Base-by-base conservation (phyloP, 2,888 invertebrate species). In the Tachina lurida region DNA sequence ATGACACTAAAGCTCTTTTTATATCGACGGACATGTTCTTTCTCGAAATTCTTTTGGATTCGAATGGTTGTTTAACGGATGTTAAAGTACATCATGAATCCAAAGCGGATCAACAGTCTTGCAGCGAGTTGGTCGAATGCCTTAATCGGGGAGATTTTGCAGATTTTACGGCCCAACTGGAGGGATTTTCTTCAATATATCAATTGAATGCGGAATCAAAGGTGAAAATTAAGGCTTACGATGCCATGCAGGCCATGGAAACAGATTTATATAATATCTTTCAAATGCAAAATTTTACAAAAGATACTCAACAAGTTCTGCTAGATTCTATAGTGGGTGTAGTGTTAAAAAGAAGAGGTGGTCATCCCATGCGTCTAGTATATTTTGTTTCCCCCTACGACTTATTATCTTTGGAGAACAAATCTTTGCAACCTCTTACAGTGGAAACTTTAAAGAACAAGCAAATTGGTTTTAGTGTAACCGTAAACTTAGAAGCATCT, bases 11-110 rank as follows among this genome's bases (percentile, higher is more conserved):
- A 68, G 96, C 96, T 62, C 94, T 97, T 85, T 98, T 98, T 91
- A 98, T 98, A 92, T 98, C 97, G 56, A 98, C 98, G 0, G 98
- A 98, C 91, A 98, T 98, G 98, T 98, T 98, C 93, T 98, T 97
- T 92, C 94, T 98, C 88, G 98, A 98, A 94, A 96, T 99, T 89
- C 93, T 97, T 75, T 94, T 98, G 76, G 98, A 98, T 90, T 94
- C 96, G 4, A 95, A 95, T 54, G 98, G 98, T 39, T 94, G 95
- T 47, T 96, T 98, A 0, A 96, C 96, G 91, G 98, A 98, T 94
- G 98, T 98, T 0, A 95, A 95, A 91, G 96, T 98, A 79, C 97
- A 98, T 92, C 98, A 98, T 92, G 98, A 98, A 93, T 97, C 97
- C 89, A 97, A 97, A 93, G 94, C 94, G 81, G 95, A 95, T 87